Percentiles rank a stretch among this genome's conserved stretches.
phyloP scores from a whole-genome alignment of 2,113 vertebrate genomes.

The Gymnobelideus leadbeateri region DNA sequence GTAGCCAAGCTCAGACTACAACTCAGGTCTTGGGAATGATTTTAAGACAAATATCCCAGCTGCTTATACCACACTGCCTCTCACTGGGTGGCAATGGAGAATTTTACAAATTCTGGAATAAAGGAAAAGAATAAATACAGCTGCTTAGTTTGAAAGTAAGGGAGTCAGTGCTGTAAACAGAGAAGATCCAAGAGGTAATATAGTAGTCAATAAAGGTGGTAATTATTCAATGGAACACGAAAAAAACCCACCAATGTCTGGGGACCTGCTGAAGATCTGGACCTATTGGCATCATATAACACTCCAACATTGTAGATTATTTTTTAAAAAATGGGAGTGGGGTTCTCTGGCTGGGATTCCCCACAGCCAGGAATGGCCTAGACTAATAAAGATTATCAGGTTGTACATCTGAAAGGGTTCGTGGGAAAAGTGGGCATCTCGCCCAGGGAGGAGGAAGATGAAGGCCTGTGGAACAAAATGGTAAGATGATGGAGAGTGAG shows the following conservation, averaged over 20 bases:
- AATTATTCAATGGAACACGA: background rate
- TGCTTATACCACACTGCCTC: too few relatives aligned
- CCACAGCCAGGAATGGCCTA: background rate
- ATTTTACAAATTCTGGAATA: background rate
- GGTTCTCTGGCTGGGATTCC: background rate
- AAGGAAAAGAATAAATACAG: background rate
- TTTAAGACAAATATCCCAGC: too few relatives aligned
- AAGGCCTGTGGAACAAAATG: background rate
- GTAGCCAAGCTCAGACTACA: too few relatives aligned
- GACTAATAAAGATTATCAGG: background rate
- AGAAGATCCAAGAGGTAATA: background rate
- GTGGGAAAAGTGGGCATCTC: too few relatives aligned
- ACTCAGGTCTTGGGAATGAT: too few relatives aligned
- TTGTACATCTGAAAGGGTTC: too few relatives aligned
- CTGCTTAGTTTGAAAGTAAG: background rate
- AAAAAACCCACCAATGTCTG: too few relatives aligned
- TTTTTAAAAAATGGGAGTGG: too few relatives aligned
- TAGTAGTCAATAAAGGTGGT: background rate
- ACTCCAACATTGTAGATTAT: background rate
- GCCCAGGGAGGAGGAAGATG: too few relatives aligned
- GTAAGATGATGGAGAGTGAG: background rate
- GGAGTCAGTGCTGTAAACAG: background rate
- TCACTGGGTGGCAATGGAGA: background rate
- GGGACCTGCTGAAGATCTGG: background rate
- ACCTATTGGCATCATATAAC: background rate